Conservation (phyloP, 2,797 vertebrate species). For the Mareca penelope region DNA sequence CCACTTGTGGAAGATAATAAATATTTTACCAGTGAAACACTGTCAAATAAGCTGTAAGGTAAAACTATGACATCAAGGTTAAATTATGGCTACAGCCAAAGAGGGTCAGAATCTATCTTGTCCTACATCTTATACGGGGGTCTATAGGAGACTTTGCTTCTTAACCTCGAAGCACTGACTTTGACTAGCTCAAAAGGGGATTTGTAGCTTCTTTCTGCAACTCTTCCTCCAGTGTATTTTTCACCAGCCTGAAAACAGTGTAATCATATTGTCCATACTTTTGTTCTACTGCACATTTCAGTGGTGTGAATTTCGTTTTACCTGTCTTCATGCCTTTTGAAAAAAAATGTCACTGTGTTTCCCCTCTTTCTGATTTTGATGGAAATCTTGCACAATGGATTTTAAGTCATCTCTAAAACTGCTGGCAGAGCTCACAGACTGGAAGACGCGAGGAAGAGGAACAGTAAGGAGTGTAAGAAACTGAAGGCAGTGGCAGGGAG, state of each 20-base stretch:
- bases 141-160: neutral
- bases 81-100: neutral
- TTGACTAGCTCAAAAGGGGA: neutral
- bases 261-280: neutral
- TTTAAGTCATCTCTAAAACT: neutral
- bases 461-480: neutral
- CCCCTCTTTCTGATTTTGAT: rapidly evolving
- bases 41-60: neutral
- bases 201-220: neutral
- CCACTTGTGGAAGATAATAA: neutral
- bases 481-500: neutral
- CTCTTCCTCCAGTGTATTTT: neutral
- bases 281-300: neutral
- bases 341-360: neutral
- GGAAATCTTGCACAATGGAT: neutral
- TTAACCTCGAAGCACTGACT: neutral
- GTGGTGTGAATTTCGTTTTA: neutral
- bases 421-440: neutral
- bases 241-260: neutral
- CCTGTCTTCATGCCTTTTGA: neutral
- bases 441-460: neutral
- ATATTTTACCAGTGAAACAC: neutral
- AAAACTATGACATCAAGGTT: neutral
- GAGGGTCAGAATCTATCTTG: neutral
- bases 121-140: neutral